Evolutionary conservation across 2,113 vertebrate species (phyloP).

Genomic region (Butastur rufipennis): DNA sequence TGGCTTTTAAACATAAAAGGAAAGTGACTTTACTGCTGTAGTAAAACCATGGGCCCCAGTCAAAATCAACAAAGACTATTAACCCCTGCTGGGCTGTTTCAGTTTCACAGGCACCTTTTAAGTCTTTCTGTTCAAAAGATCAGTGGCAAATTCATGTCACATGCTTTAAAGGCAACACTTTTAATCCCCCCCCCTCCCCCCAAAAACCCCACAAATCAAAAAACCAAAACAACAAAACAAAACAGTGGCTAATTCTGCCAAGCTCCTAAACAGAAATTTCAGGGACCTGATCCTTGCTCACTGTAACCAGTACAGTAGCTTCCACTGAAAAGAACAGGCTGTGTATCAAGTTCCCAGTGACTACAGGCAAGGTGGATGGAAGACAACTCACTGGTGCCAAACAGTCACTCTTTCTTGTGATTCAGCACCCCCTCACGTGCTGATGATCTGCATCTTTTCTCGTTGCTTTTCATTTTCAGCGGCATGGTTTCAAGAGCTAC

Average conservation of each 20-base stretch:
- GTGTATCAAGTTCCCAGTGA: background rate
- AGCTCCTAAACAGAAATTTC: background rate
- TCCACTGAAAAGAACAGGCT: too few species aligned
- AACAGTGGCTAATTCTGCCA: background rate
- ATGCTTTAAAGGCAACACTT: background rate
- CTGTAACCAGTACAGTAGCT: background rate
- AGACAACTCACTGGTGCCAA: background rate
- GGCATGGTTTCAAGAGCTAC: background rate
- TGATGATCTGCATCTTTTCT: background rate
- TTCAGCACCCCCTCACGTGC: background rate
- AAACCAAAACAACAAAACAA: background rate
- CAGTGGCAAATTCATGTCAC: background rate
- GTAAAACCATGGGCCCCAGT: constrained; percentile 28
- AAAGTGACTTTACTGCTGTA: constrained; percentile 52
- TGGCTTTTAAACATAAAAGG: constrained; percentile 61
- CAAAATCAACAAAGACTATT: constrained; percentile 34
- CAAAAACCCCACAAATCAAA: too few species aligned
- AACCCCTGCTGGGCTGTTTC: background rate
- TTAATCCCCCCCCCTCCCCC: too few species aligned
- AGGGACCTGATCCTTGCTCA: background rate
- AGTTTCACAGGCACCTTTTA: background rate
- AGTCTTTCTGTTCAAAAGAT: background rate
- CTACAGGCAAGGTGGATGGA: too few species aligned
- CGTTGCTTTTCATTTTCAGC: background rate
- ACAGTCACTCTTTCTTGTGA: background rate